A percentile compares a stretch with the other conserved stretches of the same genome.
phyloP scores from a whole-genome alignment of 2,888 invertebrate species.

The Nasonia oneida region DNA sequence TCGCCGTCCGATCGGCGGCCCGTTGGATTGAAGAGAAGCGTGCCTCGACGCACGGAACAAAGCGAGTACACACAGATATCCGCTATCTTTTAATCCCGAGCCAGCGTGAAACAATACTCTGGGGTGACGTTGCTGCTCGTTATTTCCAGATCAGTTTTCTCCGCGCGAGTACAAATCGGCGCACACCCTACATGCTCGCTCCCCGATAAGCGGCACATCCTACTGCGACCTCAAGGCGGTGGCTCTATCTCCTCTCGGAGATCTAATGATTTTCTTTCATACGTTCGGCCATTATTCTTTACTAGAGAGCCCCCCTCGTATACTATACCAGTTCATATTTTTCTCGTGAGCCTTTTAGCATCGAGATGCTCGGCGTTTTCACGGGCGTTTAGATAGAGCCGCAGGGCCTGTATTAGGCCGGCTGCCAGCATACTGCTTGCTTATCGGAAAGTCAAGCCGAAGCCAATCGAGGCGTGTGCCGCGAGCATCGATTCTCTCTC shows the following conservation, averaged over 20 bases:
- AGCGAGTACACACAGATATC: background rate
- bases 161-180: slow-evolving; percentile 25
- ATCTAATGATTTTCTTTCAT: slow-evolving; percentile 56
- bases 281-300: slow-evolving; percentile 42
- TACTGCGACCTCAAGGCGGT: background rate
- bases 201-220: too few relatives aligned
- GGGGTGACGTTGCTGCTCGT: background rate
- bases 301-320: slow-evolving; percentile 5
- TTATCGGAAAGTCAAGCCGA: slow-evolving; percentile 59
- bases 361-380: slow-evolving; percentile 57
- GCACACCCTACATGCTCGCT: background rate
- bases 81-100: slow-evolving; percentile 2
- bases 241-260: slow-evolving; percentile 23
- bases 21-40: too few relatives aligned
- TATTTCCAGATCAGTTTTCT: slow-evolving; percentile 18
- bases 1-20: too few relatives aligned
- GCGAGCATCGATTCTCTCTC: slow-evolving; percentile 50
- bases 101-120: background rate
- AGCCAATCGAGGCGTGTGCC: slow-evolving; percentile 49
- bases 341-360: slow-evolving; percentile 52
- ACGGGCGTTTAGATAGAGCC: slow-evolving; percentile 68
- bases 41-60: background rate
- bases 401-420: slow-evolving; percentile 34
- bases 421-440: slow-evolving; percentile 56
- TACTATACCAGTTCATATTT: slow-evolving; percentile 26